Evolutionary conservation across 2,113 vertebrate species (phyloP).

Genomic region (Dryoscopus gambensis): DNA sequence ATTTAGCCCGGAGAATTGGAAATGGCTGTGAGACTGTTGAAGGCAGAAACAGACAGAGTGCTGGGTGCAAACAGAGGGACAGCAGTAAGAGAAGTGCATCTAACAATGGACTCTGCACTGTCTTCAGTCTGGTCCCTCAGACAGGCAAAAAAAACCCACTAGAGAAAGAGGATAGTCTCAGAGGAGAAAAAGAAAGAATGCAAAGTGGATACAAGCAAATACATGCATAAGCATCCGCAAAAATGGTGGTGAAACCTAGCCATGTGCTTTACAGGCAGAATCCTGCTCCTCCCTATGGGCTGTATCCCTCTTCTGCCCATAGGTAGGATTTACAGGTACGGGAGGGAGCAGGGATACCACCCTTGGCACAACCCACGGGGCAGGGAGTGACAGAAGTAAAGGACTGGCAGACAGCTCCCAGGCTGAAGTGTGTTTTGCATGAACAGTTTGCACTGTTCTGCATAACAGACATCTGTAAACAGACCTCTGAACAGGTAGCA

Average conservation of each 20-base stretch:
- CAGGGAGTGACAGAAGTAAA: background rate
- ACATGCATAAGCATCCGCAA: background rate
- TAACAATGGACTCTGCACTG: accelerated
- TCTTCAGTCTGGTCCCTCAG: background rate
- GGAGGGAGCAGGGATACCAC: background rate
- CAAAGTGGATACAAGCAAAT: background rate
- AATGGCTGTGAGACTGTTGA: background rate
- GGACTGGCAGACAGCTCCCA: background rate
- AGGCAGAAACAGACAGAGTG: background rate
- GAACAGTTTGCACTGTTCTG: background rate
- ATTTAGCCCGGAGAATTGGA: background rate
- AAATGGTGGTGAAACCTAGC: background rate
- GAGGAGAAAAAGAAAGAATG: background rate
- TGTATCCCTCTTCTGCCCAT: background rate
- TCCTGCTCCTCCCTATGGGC: background rate
- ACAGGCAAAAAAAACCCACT: background rate
- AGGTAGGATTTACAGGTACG: background rate
- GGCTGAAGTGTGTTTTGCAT: background rate
- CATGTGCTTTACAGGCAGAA: background rate
- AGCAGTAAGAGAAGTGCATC: background rate
- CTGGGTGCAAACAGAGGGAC: background rate
- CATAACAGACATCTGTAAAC: background rate
- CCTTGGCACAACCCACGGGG: background rate
- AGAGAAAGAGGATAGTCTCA: background rate
- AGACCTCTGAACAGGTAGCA: background rate